Percentiles rank a stretch among this genome's conserved stretches.
Evolutionary conservation across 2,113 vertebrate species (phyloP).

Genomic region (Ptychochromis oligacanthus): DNA sequence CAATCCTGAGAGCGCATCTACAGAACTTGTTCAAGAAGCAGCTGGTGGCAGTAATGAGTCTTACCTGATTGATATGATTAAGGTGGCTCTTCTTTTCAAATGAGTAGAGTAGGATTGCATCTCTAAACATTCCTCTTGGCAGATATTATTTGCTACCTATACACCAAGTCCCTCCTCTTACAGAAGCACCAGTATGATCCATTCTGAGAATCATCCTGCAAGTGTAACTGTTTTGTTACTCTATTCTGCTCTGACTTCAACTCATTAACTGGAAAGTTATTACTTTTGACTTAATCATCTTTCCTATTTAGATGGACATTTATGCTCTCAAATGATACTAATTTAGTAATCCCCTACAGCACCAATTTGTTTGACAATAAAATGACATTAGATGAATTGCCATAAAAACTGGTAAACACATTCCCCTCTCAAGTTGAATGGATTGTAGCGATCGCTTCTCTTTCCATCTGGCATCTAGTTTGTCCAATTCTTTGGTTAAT

Average conservation of each 20-base stretch:
- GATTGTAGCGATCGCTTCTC: neutral
- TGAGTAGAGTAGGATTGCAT: constrained; percentile 17
- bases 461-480: neutral
- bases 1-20: neutral
- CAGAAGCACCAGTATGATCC: neutral
- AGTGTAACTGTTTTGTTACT: neutral
- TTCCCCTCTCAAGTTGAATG: neutral
- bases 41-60: constrained; percentile 29
- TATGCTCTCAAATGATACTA: neutral
- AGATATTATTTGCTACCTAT: constrained; percentile 28
- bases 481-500: constrained; percentile 5
- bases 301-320: neutral
- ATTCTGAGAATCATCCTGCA: neutral
- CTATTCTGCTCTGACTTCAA: neutral
- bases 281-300: neutral
- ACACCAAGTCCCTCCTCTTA: neutral
- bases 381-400: neutral
- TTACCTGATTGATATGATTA: constrained; percentile 24
- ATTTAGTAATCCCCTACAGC: neutral
- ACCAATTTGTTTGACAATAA: neutral
- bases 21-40: neutral
- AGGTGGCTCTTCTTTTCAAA: constrained; percentile 2
- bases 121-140: neutral
- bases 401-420: neutral
- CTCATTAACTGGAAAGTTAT: neutral